Evolutionary conservation across 2,888 invertebrate genomes (phyloP), one percentile per base, ranked within the genome.

Genomic region (Calliphora vomitoria): DNA sequence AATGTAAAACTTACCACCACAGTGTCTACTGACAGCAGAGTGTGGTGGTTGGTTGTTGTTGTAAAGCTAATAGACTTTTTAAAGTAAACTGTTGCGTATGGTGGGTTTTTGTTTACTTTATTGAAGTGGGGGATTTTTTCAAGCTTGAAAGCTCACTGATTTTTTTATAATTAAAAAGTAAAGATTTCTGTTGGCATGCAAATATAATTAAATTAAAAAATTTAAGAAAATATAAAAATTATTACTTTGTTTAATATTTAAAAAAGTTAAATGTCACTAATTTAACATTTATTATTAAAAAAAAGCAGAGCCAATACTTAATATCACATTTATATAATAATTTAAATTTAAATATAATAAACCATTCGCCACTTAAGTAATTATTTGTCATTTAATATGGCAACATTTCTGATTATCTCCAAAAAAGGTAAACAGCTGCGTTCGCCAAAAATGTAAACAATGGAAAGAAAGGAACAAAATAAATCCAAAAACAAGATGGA

Each of bases 11-110:
- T 71, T 71, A 50, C 69, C 76, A 60, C 76, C 78, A 78, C 58
- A 71, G 41, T 78, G 55, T 55, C 35, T 38, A n/a, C 38, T 20
- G 41, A 41, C 2, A n/a, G 18, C 13, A 50, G 47, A 50, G 35
- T n/a, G 50, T 18, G 31, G 66, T 74, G 55, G 66, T 31, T 15
- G 18, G 31, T 64, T 71, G 18, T 60, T 53, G 53, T n/a, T 78
- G 64, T 18, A 84, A 84, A 66, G 84, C 72, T 78, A 78, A 72
- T 83, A 71, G 20, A 66, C 38, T 11, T 74, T 69, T 66, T 75
- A 13, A 76, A 76, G 74, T 80, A 86, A 82, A 86, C 82, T 82
- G 86, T 86, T 82, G 82, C 72, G 72, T 82, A 53, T 86, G 62
- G 25, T 58, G 20, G 31, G 15, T 44, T 75, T 60, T 31, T 78